Conservation (phyloP, 2,888 invertebrate genomes). For the Zootermopsis nevadensis region DNA sequence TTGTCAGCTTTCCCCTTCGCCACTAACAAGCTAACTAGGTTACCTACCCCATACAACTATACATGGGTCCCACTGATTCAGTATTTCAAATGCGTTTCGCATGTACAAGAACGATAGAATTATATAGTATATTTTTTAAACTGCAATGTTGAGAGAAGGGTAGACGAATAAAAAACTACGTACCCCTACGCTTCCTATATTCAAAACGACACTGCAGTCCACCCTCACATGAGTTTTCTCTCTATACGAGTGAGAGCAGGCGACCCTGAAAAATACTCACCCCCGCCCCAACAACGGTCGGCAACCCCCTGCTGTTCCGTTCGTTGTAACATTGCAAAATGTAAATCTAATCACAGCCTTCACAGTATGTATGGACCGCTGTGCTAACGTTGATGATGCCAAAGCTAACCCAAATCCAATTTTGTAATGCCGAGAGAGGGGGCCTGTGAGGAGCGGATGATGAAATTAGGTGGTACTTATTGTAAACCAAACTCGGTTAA, state of each 20-base stretch:
- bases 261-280: conserved; percentile 50
- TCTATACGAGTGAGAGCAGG: conserved; percentile 28
- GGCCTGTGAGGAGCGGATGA: conserved; percentile 61
- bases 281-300: conserved; percentile 31
- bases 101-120: conserved; percentile 34
- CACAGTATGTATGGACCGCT: conserved; percentile 33
- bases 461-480: conserved; percentile 67
- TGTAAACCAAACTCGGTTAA: conserved; percentile 68
- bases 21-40: conserved; percentile 46
- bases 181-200: neutral
- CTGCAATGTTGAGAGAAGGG: neutral
- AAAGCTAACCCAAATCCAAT: conserved; percentile 62
- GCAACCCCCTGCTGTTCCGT: conserved; percentile 20
- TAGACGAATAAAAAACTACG: neutral
- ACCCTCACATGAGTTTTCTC: conserved; percentile 12
- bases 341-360: conserved; percentile 54
- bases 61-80: conserved; percentile 34
- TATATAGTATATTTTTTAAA: conserved; percentile 42
- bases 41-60: conserved; percentile 42
- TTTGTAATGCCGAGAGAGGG: conserved; percentile 58
- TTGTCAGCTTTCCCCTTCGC: conserved; percentile 30
- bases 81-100: conserved; percentile 35
- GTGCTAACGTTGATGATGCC: conserved; percentile 40
- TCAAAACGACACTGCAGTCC: neutral
- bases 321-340: conserved; percentile 51